phyloP scores from a whole-genome alignment of 2,888 invertebrate genomes.

The Petrolisthes manimaculis region DNA sequence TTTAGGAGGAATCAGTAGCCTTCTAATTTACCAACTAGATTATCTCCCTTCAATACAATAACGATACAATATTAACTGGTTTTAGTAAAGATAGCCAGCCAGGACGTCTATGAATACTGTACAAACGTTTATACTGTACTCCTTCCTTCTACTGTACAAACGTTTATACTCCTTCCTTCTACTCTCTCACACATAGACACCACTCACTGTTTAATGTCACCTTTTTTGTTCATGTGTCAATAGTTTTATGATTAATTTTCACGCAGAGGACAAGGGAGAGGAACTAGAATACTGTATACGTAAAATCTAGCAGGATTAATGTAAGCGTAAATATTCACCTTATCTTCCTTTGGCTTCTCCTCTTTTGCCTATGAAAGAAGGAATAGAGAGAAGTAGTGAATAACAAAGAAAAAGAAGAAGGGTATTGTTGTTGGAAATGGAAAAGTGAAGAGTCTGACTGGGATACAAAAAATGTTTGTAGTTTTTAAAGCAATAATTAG shows the following conservation, averaged over 20 bases:
- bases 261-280: constrained; percentile 36
- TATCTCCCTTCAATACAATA: not conserved
- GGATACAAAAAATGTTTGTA: constrained; percentile 35
- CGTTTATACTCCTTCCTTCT: not conserved
- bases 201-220: constrained; percentile 19
- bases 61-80: constrained; percentile 17
- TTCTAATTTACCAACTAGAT: no score
- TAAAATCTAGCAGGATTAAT: constrained; percentile 51
- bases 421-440: constrained; percentile 39
- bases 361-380: constrained; percentile 61
- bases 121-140: no score
- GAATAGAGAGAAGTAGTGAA: constrained; percentile 60
- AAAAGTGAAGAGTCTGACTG: constrained; percentile 36
- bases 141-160: not conserved
- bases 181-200: constrained; percentile 23
- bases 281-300: constrained; percentile 39
- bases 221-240: not conserved
- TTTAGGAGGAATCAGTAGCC: no score
- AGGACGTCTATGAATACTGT: no score
- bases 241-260: not conserved
- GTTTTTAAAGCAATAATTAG: constrained; percentile 31
- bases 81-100: not conserved
- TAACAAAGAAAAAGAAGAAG: constrained; percentile 55
- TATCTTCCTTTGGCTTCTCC: constrained; percentile 59
- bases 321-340: constrained; percentile 61